Base-by-base conservation (phyloP, 2,888 invertebrate genomes). In the Clostera curtula region DNA sequence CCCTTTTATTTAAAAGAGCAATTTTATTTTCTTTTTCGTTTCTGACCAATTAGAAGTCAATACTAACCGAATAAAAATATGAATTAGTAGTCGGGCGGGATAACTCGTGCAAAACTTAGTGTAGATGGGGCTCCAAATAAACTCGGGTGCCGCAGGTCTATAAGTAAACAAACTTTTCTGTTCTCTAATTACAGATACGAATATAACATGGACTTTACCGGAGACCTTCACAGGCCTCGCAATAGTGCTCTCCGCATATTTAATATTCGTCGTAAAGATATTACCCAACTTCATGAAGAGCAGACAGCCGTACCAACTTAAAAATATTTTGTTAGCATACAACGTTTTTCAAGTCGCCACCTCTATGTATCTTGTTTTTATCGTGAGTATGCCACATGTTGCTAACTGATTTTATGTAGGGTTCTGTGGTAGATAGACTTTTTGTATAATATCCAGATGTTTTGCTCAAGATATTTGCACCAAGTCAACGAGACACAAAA, bases 271-370 rank as follows among this genome's bases (percentile, higher is more conserved):
- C 0, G 67, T 87, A 23, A 86, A 85, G 36, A 58, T 89, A 28
- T 88, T 95, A 1, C 94, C 95, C 2, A 64, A 70, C 14, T 80
- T 87, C 46, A 93, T 93, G 93, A 85, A 82, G 29, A 72, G 87
- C 24, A 79, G 89, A 20, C 60, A 77, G 25, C 88, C 93, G 0
- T 88, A 86, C 32, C 85, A 89, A 27, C 52, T 93, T 10, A 86
- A 89, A 12, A 82, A 77, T 15, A 46, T 90, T n/a, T 76, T 93
- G 50, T 73, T 89, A 26, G 59, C 86, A 1, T 93, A 93, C 57
- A 92, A 94, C 47, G 70, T 87, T 0, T 56, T 87, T 10, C 93
- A 93, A 87, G 89, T 93, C 12, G 36, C 83, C 19, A 66, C 86
- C 25, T 90, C 89, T 11, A 54, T 63, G 1, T 88, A 85, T 48